Evolutionary conservation across 2,113 vertebrate species (phyloP).

Genomic region (Peromyscus californicus): DNA sequence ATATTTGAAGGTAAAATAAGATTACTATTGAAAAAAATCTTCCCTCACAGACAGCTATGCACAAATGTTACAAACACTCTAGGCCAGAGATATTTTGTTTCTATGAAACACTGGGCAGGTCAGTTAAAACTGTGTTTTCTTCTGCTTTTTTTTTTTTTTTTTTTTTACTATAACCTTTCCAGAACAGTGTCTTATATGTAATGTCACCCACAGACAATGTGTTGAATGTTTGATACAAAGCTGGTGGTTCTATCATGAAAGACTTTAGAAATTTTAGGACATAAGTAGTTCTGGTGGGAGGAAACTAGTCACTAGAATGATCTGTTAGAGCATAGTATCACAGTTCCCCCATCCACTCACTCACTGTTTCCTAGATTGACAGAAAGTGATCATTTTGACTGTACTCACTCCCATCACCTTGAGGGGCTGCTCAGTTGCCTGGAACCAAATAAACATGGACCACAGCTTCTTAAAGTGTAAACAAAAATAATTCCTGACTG

Average conservation of each 20-base stretch:
- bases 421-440: neutral
- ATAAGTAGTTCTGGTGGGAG: neutral
- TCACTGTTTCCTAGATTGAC: neutral
- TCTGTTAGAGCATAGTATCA: neutral
- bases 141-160: neutral
- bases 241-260: neutral
- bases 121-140: neutral
- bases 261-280: neutral
- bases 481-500: neutral
- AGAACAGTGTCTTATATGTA: neutral
- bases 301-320: too few relatives aligned
- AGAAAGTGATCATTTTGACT: neutral
- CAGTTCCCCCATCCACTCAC: neutral
- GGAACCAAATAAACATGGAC: neutral
- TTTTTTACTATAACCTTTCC: neutral
- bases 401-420: fast-evolving
- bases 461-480: neutral
- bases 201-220: neutral
- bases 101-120: neutral
- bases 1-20: neutral
- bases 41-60: neutral
- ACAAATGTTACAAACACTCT: neutral
- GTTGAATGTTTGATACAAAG: neutral
- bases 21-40: neutral
- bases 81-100: neutral